phyloP scores from a whole-genome alignment of 2,888 invertebrate species.

The Hipparchia semele region DNA sequence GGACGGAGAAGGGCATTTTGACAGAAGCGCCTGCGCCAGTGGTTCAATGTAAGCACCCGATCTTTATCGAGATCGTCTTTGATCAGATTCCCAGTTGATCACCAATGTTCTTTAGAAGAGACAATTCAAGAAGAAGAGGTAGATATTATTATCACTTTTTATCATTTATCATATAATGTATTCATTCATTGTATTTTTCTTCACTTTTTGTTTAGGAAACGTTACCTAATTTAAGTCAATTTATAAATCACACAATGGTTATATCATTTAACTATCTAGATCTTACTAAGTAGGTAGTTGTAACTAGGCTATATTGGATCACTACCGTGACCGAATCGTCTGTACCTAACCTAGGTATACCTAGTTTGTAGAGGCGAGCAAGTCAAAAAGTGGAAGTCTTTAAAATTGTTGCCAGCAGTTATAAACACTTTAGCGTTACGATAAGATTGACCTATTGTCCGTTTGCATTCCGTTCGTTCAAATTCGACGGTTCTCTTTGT shows the following conservation, averaged over 20 bases:
- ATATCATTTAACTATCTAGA: not conserved
- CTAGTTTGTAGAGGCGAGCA: not conserved
- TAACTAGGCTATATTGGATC: not conserved
- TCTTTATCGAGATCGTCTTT: no score
- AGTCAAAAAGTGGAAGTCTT: not conserved
- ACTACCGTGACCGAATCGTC: not conserved
- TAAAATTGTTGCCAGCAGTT: not conserved
- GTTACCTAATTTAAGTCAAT: not conserved
- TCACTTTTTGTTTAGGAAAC: no score
- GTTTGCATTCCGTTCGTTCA: constrained; percentile 33
- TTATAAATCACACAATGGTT: constrained; percentile 1
- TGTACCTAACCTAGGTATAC: not conserved
- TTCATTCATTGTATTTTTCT: not conserved
- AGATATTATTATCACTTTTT: not conserved
- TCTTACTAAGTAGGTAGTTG: not conserved
- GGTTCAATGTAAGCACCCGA: no score
- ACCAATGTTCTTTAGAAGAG: no score
- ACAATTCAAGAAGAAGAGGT: not conserved
- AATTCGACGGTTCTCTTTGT: constrained; percentile 35
- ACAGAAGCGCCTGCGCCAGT: no score
- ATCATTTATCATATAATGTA: no score
- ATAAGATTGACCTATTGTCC: constrained; percentile 25
- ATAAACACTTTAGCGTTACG: constrained; percentile 15
- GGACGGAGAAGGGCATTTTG: no score
- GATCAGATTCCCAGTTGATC: no score